phyloP scores from a whole-genome alignment of 2,113 vertebrate species.

The Nettapus auritus region DNA sequence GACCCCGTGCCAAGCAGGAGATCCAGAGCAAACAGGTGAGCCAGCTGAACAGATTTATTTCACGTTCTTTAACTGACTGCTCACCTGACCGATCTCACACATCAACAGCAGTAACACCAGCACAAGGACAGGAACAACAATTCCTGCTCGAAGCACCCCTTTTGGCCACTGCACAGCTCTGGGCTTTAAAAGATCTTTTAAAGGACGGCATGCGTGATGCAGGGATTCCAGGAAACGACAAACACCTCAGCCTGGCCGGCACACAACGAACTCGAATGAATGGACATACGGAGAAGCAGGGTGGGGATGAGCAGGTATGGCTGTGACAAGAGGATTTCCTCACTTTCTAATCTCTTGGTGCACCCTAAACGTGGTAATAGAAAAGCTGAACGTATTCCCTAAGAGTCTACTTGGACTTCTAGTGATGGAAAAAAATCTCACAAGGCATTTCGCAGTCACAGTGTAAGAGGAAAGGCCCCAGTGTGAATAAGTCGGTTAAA shows the following conservation, averaged over 20 bases:
- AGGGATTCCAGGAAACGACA: not conserved
- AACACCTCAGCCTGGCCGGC: not conserved
- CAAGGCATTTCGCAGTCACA: not conserved
- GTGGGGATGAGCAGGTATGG: not conserved
- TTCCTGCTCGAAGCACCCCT: not conserved
- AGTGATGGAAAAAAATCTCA: not conserved
- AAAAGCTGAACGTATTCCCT: not conserved
- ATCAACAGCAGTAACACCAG: not conserved
- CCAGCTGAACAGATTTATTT: not conserved
- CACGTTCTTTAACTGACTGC: not conserved
- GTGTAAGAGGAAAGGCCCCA: not conserved
- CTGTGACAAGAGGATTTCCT: not conserved
- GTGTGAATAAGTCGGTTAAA: not conserved
- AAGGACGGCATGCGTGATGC: not conserved
- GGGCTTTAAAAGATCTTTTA: not conserved
- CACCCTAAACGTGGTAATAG: not conserved
- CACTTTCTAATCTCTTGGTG: not conserved
- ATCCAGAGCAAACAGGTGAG: not conserved
- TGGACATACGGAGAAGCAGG: not conserved
- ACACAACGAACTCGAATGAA: not conserved
- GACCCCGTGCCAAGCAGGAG: not conserved
- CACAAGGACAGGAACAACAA: not conserved
- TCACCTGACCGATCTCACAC: not conserved
- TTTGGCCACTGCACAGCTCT: not conserved
- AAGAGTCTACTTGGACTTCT: not conserved